phyloP scores from a whole-genome alignment of 2,797 vertebrate species.

The Muscicapa comitata region DNA sequence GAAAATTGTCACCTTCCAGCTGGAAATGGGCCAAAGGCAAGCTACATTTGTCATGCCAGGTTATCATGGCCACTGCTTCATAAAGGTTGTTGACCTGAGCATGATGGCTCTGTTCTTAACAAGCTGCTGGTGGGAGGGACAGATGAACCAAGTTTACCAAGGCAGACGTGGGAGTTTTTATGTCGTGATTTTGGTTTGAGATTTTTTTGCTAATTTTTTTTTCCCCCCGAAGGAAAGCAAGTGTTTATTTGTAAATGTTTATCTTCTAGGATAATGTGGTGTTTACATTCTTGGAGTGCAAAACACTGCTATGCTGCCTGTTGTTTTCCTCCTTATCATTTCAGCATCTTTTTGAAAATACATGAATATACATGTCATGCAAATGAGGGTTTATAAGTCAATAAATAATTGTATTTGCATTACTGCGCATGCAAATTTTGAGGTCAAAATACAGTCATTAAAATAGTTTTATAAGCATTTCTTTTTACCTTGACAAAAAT shows the following conservation, averaged over 20 bases:
- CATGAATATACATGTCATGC: slow-evolving; percentile 1
- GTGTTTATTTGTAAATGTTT: slow-evolving; percentile 30
- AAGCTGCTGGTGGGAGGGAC: not conserved
- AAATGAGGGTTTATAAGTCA: slow-evolving; percentile 20
- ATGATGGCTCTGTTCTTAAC: not conserved
- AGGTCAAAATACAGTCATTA: not conserved
- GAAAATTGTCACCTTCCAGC: not conserved
- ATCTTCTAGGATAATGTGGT: not conserved
- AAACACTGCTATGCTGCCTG: not conserved
- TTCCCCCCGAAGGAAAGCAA: not conserved
- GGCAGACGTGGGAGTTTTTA: accelerated
- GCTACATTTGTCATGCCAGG: not conserved
- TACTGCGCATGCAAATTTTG: not conserved
- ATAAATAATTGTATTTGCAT: not conserved
- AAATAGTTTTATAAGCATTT: not conserved
- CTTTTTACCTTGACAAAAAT: not conserved
- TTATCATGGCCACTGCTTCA: not conserved
- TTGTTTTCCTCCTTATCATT: slow-evolving; percentile 5
- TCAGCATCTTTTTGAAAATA: not conserved
- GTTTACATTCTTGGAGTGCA: not conserved
- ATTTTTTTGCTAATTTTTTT: not conserved
- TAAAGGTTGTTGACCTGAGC: not conserved
- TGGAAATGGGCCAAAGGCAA: not conserved
- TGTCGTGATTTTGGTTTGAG: not conserved
- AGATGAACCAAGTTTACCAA: not conserved